phyloP scores from a whole-genome alignment of 2,797 vertebrate species.

The Tenualosa ilisha region DNA sequence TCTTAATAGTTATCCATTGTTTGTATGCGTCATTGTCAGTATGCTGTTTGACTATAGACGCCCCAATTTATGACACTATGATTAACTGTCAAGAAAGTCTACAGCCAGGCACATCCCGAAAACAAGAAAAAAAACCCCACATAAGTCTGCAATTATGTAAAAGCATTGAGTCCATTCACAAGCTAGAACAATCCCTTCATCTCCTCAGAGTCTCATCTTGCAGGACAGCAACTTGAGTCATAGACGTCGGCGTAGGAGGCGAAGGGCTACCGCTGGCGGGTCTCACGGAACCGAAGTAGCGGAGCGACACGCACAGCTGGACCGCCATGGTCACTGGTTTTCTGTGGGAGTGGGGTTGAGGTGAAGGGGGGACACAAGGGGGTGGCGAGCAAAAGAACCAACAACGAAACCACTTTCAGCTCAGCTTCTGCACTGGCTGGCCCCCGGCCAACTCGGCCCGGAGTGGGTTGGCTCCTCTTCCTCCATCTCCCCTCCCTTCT shows the following conservation, averaged over 20 bases:
- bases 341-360: neutral
- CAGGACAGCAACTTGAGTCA: neutral
- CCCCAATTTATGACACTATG: neutral
- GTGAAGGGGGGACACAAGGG: constrained; percentile 37
- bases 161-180: neutral
- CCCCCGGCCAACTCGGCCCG: constrained; percentile 62
- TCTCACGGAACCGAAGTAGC: constrained; percentile 28
- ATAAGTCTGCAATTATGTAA: neutral
- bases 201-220: neutral
- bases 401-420: constrained; percentile 71
- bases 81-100: neutral
- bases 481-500: constrained; percentile 56
- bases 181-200: neutral
- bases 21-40: neutral
- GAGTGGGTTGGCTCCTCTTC: constrained; percentile 66
- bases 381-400: constrained; percentile 60
- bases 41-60: neutral
- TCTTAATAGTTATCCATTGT: neutral
- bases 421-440: constrained; percentile 70
- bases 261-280: neutral
- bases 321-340: neutral
- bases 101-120: neutral
- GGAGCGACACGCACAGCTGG: constrained; percentile 61
- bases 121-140: neutral
- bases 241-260: neutral